Conservation (phyloP, 1,140 invertebrate species). For the Elymnias hypermnestra region DNA sequence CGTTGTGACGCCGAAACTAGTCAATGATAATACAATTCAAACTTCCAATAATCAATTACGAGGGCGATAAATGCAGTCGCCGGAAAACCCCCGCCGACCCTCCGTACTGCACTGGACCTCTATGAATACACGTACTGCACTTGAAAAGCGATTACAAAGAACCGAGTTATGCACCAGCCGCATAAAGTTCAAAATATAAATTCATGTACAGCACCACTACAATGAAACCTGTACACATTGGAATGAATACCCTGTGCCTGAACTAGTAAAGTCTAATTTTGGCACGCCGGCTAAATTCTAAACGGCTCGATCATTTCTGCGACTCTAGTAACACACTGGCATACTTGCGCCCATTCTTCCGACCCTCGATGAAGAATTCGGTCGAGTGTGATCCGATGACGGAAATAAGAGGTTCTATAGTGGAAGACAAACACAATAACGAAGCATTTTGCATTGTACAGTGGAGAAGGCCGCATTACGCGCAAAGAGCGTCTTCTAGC, state of each 20-base stretch:
- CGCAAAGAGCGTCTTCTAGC: too few species aligned
- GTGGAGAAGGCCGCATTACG: too few species aligned
- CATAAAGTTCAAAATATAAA: neutral
- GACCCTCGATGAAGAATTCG: slow-evolving; percentile 9
- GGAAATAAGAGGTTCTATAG: neutral
- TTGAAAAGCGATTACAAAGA: too few species aligned
- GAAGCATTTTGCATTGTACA: too few species aligned
- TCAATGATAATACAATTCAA: slow-evolving; percentile 10
- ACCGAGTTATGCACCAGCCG: too few species aligned
- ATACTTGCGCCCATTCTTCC: slow-evolving; percentile 16
- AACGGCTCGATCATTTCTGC: slow-evolving; percentile 5
- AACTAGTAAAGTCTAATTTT: neutral
- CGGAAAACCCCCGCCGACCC: slow-evolving; percentile 14
- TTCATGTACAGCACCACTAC: too few species aligned
- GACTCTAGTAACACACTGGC: slow-evolving; percentile 25
- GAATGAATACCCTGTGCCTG: neutral
- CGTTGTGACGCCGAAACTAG: slow-evolving; percentile 3
- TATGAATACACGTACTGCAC: too few species aligned
- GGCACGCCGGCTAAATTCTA: neutral
- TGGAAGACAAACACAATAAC: too few species aligned
- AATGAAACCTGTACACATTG: too few species aligned
- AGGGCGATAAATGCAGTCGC: slow-evolving; percentile 13
- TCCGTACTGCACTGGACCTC: neutral
- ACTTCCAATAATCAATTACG: slow-evolving; percentile 16
- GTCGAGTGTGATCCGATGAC: slow-evolving; percentile 9